Percentiles rank a stretch among this genome's conserved stretches.
Conservation (phyloP, 2,113 vertebrate species). For the Girardinichthys multiradiatus region DNA sequence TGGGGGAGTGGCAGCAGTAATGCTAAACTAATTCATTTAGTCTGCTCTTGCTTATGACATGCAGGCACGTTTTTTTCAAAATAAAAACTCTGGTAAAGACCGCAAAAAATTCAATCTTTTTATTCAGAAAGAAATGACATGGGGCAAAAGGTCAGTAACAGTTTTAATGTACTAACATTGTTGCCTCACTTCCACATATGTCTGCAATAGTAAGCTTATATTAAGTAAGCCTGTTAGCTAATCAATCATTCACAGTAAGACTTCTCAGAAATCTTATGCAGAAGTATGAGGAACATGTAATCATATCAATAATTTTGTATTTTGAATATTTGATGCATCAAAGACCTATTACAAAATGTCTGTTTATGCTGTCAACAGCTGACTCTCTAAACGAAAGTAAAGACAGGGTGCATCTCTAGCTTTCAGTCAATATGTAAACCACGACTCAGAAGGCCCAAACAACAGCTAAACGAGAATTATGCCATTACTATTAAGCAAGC, state of each 20-base stretch:
- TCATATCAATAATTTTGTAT: neutral
- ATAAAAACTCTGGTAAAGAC: neutral
- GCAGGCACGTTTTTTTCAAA: neutral
- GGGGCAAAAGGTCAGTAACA: neutral
- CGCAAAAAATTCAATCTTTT: neutral
- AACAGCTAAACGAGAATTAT: too few relatives aligned
- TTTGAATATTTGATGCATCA: neutral
- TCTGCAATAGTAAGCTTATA: neutral
- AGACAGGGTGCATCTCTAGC: neutral
- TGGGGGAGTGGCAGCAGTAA: neutral
- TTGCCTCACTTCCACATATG: neutral
- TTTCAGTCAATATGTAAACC: neutral
- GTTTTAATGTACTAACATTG: neutral
- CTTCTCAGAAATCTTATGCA: neutral
- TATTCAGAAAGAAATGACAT: neutral
- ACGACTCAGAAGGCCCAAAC: too few relatives aligned
- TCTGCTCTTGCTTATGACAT: neutral
- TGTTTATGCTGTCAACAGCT: too few relatives aligned
- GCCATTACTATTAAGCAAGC: too few relatives aligned
- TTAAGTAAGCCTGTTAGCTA: neutral
- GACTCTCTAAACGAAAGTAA: neutral
- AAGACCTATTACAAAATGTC: neutral
- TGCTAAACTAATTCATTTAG: neutral
- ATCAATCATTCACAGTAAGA: neutral
- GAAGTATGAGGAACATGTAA: neutral